Conservation (phyloP, 1,140 invertebrate species). For the Stegodyphus dumicola region DNA sequence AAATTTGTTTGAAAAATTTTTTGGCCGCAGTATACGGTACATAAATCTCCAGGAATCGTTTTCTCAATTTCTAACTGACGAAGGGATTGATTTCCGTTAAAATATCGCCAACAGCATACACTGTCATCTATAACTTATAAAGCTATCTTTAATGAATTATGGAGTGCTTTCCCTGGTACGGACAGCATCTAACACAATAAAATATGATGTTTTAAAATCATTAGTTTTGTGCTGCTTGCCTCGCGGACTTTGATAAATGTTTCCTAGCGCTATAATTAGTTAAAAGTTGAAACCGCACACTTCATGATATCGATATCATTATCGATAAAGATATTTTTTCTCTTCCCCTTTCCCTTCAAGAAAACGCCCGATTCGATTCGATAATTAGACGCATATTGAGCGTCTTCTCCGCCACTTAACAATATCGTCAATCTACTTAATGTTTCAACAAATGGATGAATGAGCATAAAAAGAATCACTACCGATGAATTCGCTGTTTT, state of each 20-base stretch:
- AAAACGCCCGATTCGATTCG: constrained; percentile 30
- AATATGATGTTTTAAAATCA: constrained; percentile 61
- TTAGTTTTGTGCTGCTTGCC: constrained; percentile 50
- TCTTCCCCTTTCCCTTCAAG: constrained; percentile 20
- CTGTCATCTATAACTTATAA: constrained; percentile 61
- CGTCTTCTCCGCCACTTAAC: constrained; percentile 39
- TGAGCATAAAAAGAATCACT: background rate
- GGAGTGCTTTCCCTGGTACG: constrained; percentile 44
- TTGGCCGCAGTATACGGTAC: constrained; percentile 38
- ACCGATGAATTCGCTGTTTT: background rate
- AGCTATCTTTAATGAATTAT: constrained; percentile 61
- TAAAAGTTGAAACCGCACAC: constrained; percentile 60
- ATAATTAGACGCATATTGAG: constrained; percentile 50
- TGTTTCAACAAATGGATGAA: constrained; percentile 2
- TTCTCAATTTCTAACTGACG: constrained; percentile 59
- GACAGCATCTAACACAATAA: constrained; percentile 57
- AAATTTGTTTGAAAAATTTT: constrained; percentile 50
- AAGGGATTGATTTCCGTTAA: constrained; percentile 57
- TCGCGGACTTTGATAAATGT: constrained; percentile 42
- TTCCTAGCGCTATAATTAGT: constrained; percentile 48
- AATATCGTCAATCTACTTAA: constrained; percentile 20
- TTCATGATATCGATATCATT: constrained; percentile 58
- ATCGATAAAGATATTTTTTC: constrained; percentile 38
- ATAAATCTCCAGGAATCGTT: constrained; percentile 54
- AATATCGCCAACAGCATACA: constrained; percentile 58